These are phyloP conservation scores for Zygogramma bicolorata DNA, from an alignment of 2,888 invertebrate genomes.

Conservation along the genomic window DNA sequence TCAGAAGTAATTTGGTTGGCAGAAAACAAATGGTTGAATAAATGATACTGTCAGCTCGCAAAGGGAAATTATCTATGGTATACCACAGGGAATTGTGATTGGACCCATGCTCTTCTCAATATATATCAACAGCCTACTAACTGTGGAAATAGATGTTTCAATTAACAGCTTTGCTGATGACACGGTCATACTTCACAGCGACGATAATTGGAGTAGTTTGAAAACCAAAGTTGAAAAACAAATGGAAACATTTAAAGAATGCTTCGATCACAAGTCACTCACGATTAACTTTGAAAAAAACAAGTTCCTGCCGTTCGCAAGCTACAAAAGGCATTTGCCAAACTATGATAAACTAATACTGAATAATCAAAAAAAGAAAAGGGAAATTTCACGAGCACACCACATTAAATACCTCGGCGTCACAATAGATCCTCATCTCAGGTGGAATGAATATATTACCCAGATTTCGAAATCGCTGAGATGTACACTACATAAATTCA, in stretches of 20 bases:
- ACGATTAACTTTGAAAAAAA: no score
- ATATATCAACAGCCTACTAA: slow-evolving; percentile 13
- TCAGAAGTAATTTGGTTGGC: background rate
- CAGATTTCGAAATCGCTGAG: no score
- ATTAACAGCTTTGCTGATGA: no score
- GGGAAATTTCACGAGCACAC: background rate
- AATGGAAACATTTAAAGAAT: background rate
- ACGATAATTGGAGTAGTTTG: background rate
- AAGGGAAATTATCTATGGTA: background rate
- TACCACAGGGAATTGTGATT: no score
- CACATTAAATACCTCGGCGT: no score
- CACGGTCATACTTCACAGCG: slow-evolving; percentile 16
- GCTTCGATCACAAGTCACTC: background rate
- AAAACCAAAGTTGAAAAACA: no score
- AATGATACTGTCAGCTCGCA: background rate
- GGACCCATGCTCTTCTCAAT: no score
- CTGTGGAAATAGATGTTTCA: background rate
- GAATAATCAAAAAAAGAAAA: background rate
- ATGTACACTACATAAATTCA: background rate
- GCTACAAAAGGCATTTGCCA: background rate
- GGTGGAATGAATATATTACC: no score
- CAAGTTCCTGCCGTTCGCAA: no score
- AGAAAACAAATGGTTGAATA: slow-evolving; percentile 14
- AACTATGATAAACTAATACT: background rate
- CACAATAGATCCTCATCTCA: no score